Conservation (phyloP, 2,797 vertebrate species). For the Pantherophis alleghaniensis region DNA sequence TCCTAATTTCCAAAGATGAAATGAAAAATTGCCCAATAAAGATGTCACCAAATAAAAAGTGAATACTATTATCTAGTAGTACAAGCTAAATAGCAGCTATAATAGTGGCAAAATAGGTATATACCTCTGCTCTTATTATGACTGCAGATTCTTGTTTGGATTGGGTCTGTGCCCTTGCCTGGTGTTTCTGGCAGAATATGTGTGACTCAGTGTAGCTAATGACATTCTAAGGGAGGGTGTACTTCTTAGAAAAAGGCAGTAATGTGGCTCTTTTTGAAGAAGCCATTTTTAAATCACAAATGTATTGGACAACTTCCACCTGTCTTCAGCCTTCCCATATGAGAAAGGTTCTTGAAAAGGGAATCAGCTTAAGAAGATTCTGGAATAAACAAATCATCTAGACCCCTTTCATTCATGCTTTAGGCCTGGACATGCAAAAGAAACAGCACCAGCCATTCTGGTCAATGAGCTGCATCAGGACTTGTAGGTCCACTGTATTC, state of each 20-base stretch:
- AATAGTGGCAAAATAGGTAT: background rate
- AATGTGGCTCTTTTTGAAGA: background rate
- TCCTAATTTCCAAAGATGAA: background rate
- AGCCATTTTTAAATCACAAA: background rate
- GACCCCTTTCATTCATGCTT: background rate
- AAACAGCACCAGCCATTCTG: background rate
- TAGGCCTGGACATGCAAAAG: background rate
- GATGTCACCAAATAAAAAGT: background rate
- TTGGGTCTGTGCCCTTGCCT: background rate
- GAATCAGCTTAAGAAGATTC: background rate
- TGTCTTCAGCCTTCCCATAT: background rate
- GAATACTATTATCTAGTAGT: background rate
- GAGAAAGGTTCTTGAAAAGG: background rate
- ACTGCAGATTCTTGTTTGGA: background rate
- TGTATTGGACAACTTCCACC: background rate
- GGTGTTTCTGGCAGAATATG: background rate
- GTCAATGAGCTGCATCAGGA: background rate
- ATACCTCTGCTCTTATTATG: background rate
- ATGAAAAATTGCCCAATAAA: too few species aligned
- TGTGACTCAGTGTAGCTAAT: background rate
- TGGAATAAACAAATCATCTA: background rate
- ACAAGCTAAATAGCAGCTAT: background rate
- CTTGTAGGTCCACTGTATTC: background rate
- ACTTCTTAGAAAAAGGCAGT: background rate
- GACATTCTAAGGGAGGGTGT: background rate